These are phyloP conservation scores for Pangasius mekongensis DNA, from an alignment of 2,797 vertebrate genomes.

Conservation along the genomic window DNA sequence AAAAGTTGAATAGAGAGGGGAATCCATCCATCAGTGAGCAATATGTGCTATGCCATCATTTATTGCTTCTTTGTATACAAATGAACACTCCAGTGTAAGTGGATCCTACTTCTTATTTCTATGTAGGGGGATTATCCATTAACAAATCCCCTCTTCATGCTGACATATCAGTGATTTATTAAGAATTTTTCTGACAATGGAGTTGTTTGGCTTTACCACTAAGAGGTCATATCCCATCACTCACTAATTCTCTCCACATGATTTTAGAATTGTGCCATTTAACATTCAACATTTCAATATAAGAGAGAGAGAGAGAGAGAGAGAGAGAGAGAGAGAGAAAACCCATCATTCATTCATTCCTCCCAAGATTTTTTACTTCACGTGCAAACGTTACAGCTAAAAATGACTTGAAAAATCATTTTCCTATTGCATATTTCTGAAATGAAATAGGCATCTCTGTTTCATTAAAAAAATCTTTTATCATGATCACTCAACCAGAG, in stretches of 20 bases:
- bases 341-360: not conserved
- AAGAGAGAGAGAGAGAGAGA: not conserved
- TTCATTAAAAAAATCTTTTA: not conserved
- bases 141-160: constrained; percentile 21
- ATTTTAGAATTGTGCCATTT: constrained; percentile 61
- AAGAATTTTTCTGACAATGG: constrained; percentile 25
- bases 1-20: not conserved
- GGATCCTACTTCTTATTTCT: not conserved
- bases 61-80: not conserved
- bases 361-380: not conserved
- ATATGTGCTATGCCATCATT: not conserved
- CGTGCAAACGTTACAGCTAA: not conserved
- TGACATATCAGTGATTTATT: constrained; percentile 41
- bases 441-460: not conserved
- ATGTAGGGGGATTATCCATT: constrained; percentile 10
- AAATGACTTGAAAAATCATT: not conserved
- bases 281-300: constrained; percentile 51
- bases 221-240: constrained; percentile 40
- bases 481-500: not conserved
- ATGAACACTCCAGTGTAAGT: not conserved
- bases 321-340: not conserved
- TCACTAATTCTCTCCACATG: constrained; percentile 61
- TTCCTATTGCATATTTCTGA: constrained; percentile 5
- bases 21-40: constrained; percentile 10
- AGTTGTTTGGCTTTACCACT: constrained; percentile 29